Evolutionary conservation across 1,140 invertebrate genomes (phyloP), one percentile per base, ranked within the genome.

Genomic region (Drosophila leontia): DNA sequence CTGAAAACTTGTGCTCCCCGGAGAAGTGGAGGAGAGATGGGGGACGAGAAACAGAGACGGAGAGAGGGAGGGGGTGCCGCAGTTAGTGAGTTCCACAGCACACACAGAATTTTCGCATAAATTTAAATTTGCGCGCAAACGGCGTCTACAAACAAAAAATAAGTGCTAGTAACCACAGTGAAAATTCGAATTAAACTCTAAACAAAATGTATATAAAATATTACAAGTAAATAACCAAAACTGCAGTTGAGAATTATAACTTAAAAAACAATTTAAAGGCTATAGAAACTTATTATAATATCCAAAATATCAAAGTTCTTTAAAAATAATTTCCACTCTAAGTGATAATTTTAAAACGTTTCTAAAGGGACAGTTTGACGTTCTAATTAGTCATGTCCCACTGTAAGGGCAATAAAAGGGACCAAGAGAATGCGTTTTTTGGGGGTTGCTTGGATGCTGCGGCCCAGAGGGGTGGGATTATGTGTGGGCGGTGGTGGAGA

Each of bases 121-220:
- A 87, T 87, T 87, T 88, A 80, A 87, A 87, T 88, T 87, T 88
- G 58, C 80, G 82, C 82, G 80, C 80, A 83, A 82, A 82, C 75
- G 55, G 58, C 80, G 75, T 75, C 78, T 62, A 72, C 71, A 83
- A 48, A 41, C 15, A 45, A 53, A 44, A 57, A 41, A 45, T 45
- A 23, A 65, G 39, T 15, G 63, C 47, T 41, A 70, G 57, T 57
- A 56, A 39, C 45, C 50, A 57, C 23, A 59, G 39, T 35, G 23
- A 3, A 8, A 12, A 17, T 6, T 37, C 26, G 3, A 6, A 6
- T 9, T 5, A 23, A 55, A 3, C 17, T 48, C 13, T 19, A 19
- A 11, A 3, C 11, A 37, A 3, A 37, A 37, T 12, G 1, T 5
- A 12, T 37, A 13, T 5, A 37, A 37, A 37, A 12, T 13, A 13